Evolutionary conservation across 2,797 vertebrate species (phyloP).

Genomic region (Erpetoichthys calabaricus): DNA sequence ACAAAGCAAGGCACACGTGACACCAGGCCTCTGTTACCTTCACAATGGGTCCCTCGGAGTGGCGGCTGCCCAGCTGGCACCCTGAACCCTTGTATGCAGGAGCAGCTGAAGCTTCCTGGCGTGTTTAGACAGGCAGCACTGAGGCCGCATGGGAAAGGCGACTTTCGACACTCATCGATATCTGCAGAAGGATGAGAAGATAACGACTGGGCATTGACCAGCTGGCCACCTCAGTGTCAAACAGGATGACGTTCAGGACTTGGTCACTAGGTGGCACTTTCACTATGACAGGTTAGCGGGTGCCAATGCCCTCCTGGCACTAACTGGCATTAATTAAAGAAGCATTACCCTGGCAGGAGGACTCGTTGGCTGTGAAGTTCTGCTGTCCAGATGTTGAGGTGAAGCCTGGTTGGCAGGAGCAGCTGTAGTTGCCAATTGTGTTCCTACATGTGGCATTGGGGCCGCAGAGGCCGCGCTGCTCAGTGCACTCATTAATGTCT

Average conservation of each 20-base stretch:
- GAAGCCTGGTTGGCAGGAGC: slow-evolving; percentile 30
- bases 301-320: no score
- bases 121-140: slow-evolving; percentile 30
- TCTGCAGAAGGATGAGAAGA: slow-evolving; percentile 21
- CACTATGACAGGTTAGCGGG: no score
- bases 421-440: neutral
- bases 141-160: slow-evolving; percentile 23
- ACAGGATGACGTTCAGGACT: no score
- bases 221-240: no score
- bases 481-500: slow-evolving; percentile 32
- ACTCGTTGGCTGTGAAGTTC: rapidly evolving
- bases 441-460: slow-evolving; percentile 12
- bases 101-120: slow-evolving; percentile 23
- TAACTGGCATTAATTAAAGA: no score
- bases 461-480: slow-evolving; percentile 15
- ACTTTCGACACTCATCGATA: slow-evolving; percentile 22
- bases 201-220: neutral
- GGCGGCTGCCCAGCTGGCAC: slow-evolving; percentile 15
- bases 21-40: no score
- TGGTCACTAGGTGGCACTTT: no score
- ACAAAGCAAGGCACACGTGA: no score
- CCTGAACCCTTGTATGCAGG: slow-evolving; percentile 27
- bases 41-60: no score
- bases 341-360: no score
- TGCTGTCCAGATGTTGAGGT: neutral